Percentiles rank a stretch among this genome's conserved stretches.
Evolutionary conservation across 2,113 vertebrate species (phyloP).

Genomic region (Haliaeetus leucogaster): DNA sequence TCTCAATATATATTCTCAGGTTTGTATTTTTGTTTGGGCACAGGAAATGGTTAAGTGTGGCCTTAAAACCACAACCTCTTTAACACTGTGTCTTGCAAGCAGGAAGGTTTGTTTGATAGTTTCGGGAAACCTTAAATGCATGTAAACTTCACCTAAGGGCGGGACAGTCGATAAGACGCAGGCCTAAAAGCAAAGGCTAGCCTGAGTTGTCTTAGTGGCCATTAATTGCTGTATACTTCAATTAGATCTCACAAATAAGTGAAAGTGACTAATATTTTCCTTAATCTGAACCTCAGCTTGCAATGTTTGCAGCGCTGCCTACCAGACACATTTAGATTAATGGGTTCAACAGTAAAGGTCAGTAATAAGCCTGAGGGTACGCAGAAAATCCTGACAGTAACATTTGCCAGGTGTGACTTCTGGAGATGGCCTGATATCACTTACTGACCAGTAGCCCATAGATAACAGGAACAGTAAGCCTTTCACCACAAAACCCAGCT

Average conservation of each 20-base stretch:
- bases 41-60: not conserved
- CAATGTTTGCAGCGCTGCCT: not conserved
- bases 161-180: not conserved
- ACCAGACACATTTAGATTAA: slow-evolving; percentile 41
- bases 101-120: not conserved
- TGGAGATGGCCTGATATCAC: slow-evolving; percentile 3
- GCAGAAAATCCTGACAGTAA: slow-evolving; percentile 33
- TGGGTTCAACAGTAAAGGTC: slow-evolving; percentile 34
- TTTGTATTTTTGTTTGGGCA: not conserved
- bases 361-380: slow-evolving; percentile 20
- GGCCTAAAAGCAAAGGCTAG: not conserved
- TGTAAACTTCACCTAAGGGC: not conserved
- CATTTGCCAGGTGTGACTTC: slow-evolving; percentile 14
- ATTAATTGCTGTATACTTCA: slow-evolving; percentile 15
- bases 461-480: not conserved
- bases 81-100: not conserved
- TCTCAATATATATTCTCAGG: not conserved
- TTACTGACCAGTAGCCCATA: slow-evolving; percentile 29
- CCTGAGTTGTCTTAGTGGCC: not conserved
- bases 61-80: not conserved
- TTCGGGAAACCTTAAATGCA: not conserved
- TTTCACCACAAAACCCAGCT: not conserved
- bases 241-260: slow-evolving; percentile 31
- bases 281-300: slow-evolving; percentile 5
- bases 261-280: slow-evolving; percentile 47